A percentile compares a stretch with the other conserved stretches of the same genome.
These are phyloP conservation scores for Ophion costatus DNA, from an alignment of 2,888 invertebrate species.

Conservation along the genomic window DNA sequence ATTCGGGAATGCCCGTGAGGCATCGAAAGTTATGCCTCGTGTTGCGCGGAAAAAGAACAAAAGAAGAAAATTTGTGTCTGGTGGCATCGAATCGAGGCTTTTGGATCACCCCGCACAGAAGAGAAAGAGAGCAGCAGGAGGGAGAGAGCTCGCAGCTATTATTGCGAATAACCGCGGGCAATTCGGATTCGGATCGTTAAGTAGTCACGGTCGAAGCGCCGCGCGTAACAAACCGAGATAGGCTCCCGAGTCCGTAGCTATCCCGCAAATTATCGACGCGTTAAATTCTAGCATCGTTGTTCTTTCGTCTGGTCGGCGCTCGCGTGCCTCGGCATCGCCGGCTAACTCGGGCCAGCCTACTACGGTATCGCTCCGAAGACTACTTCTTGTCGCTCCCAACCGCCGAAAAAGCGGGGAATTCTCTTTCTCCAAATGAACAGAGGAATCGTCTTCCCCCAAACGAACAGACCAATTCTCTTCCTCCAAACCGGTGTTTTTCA, in stretches of 20 bases:
- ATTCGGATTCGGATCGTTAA: constrained; percentile 61
- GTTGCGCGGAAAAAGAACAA: constrained; percentile 8
- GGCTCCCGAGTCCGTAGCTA: constrained; percentile 14
- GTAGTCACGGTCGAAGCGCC: constrained; percentile 58
- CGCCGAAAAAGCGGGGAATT: not conserved
- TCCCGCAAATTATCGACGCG: constrained; percentile 63
- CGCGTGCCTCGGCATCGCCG: constrained; percentile 10
- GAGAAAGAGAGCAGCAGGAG: not conserved
- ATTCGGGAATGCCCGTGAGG: constrained; percentile 40
- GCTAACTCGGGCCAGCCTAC: not conserved
- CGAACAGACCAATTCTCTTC: too few species aligned
- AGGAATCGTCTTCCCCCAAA: too few species aligned
- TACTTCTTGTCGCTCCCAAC: constrained; percentile 10
- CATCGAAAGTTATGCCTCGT: constrained; percentile 43
- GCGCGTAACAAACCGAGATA: constrained; percentile 57
- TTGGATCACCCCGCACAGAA: not conserved
- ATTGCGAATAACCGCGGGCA: constrained; percentile 48
- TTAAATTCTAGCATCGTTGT: constrained; percentile 52
- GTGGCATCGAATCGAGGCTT: constrained; percentile 44
- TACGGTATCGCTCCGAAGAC: not conserved
- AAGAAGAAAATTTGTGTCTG: constrained; percentile 25
- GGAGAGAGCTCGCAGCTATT: constrained; percentile 44
- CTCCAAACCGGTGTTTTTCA: too few species aligned
- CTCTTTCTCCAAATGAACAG: not conserved
- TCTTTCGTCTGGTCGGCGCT: constrained; percentile 17